A percentile compares a stretch with the other conserved stretches of the same genome.
phyloP scores from a whole-genome alignment of 2,113 vertebrate genomes.

The Euleptes europaea region DNA sequence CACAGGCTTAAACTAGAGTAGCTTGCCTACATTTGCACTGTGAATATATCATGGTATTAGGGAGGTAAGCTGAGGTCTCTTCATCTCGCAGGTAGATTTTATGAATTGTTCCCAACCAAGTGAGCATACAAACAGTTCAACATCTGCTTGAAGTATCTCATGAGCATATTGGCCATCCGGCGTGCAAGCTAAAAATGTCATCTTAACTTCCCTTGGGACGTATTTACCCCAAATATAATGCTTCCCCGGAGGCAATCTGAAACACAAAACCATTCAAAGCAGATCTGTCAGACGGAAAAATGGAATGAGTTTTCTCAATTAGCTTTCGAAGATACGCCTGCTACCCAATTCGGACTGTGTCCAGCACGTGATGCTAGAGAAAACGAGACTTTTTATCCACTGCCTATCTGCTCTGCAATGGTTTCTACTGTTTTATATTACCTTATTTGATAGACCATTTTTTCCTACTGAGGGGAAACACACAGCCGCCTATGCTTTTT shows the following conservation, averaged over 20 bases:
- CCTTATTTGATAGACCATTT: too few species aligned
- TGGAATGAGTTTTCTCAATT: slow-evolving; percentile 42
- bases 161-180: slow-evolving; percentile 37
- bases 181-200: slow-evolving; percentile 50
- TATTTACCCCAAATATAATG: slow-evolving; percentile 42
- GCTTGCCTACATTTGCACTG: too few species aligned
- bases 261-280: slow-evolving; percentile 50
- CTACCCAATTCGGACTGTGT: slow-evolving; percentile 13
- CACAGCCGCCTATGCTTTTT: too few species aligned
- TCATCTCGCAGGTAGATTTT: not conserved
- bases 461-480: too few species aligned
- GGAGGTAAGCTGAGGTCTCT: not conserved
- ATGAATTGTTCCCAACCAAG: not conserved
- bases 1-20: too few species aligned
- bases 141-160: slow-evolving; percentile 26
- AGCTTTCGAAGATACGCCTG: not conserved
- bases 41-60: not conserved
- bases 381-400: not conserved
- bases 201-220: slow-evolving; percentile 49
- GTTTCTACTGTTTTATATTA: too few species aligned
- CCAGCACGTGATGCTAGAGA: not conserved
- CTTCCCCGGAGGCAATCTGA: slow-evolving; percentile 44
- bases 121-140: not conserved
- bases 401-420: too few species aligned
- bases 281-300: slow-evolving; percentile 50